Conservation (phyloP, 30 jellyfish, hydroid and myxozoan species). For the Morbakka virulenta region DNA sequence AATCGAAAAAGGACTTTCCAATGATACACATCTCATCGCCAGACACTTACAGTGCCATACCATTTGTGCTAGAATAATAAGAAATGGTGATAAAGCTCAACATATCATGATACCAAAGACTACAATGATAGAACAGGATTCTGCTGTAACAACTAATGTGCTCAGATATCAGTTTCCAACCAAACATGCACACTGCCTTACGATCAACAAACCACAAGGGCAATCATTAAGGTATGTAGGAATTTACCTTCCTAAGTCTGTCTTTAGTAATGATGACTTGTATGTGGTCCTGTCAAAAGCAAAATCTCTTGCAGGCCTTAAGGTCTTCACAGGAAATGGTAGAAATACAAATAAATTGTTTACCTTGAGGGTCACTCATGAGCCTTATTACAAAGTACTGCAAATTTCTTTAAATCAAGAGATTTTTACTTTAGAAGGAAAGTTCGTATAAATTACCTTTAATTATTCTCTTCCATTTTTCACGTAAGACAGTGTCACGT, state of each 20-base stretch:
- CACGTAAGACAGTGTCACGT: too few relatives aligned
- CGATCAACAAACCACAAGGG: too few relatives aligned
- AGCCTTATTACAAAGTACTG: too few relatives aligned
- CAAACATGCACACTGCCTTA: conserved; percentile 9
- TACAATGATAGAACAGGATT: background rate
- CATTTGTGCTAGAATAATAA: conserved; percentile 19
- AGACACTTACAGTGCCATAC: background rate
- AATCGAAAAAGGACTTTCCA: conserved; percentile 18
- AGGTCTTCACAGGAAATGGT: background rate
- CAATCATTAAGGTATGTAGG: conserved; percentile 36
- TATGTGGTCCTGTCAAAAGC: conserved; percentile 57
- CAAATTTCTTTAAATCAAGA: too few relatives aligned
- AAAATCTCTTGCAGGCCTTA: conserved; percentile 4
- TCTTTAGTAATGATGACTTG: conserved; percentile 33
- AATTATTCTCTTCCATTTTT: too few relatives aligned
- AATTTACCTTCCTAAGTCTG: conserved; percentile 20
- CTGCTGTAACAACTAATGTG: background rate
- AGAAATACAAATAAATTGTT: background rate
- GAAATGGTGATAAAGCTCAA: background rate
- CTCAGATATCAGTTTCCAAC: conserved; percentile 13
- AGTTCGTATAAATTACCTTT: too few relatives aligned
- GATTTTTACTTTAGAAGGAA: too few relatives aligned
- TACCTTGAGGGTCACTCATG: too few relatives aligned
- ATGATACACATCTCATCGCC: conserved; percentile 28
- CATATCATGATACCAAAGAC: conserved; percentile 2